Conservation (phyloP, 2,113 vertebrate genomes). For the Tautogolabrus adspersus region DNA sequence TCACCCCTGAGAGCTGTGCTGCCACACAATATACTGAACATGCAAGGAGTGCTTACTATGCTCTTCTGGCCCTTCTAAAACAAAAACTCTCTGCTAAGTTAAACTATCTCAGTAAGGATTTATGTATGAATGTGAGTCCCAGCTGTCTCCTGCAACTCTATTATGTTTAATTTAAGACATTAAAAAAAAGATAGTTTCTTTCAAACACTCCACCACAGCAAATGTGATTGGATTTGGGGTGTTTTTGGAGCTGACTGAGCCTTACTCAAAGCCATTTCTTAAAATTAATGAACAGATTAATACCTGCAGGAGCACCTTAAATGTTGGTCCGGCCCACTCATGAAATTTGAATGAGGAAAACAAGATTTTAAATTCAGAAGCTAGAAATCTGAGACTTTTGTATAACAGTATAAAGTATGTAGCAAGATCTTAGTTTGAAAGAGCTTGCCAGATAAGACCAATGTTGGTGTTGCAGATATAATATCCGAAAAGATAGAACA, state of each 20-base stretch:
- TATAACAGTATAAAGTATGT: background rate
- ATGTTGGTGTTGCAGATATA: background rate
- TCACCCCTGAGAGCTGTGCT: conserved; percentile 79
- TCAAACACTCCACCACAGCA: conserved; percentile 36
- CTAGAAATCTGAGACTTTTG: conserved; percentile 2
- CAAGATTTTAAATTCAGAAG: conserved; percentile 1
- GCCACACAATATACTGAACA: conserved; percentile 72
- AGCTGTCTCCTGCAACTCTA: conserved; percentile 44
- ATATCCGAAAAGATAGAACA: background rate
- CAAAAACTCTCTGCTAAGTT: conserved; percentile 56
- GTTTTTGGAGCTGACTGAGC: conserved; percentile 40
- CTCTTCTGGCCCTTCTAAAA: conserved; percentile 62
- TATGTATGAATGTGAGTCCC: conserved; percentile 56
- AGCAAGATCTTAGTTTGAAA: background rate
- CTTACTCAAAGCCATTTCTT: conserved; percentile 5
- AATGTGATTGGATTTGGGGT: conserved; percentile 54
- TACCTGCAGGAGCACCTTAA: conserved; percentile 27
- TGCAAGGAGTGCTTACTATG: conserved; percentile 75
- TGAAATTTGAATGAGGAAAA: conserved; percentile 26
- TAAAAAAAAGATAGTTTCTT: conserved; percentile 34
- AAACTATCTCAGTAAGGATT: conserved; percentile 73
- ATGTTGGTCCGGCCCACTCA: background rate
- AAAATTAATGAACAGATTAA: conserved; percentile 29
- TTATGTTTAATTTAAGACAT: conserved; percentile 58
- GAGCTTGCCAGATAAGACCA: background rate